Conservation (phyloP, 2,888 invertebrate species). For the Pachycephus smyrnensis region DNA sequence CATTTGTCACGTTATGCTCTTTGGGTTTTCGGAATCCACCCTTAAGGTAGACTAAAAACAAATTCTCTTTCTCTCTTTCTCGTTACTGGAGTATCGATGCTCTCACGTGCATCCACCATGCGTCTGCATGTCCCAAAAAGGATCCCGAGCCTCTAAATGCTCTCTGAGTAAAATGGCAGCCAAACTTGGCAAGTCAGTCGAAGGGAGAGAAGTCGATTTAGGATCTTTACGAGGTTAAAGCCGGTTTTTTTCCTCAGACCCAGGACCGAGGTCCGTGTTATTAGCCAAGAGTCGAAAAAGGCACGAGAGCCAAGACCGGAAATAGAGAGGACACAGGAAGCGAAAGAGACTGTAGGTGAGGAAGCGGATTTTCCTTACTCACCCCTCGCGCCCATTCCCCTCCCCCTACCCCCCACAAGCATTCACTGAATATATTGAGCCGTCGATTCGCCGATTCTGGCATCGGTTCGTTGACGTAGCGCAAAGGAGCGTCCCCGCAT, state of each 20-base stretch:
- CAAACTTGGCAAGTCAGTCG: neutral
- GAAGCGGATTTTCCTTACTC: too few species aligned
- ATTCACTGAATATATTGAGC: neutral
- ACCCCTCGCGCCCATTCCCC: neutral
- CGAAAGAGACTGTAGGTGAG: too few species aligned
- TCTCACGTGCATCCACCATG: neutral
- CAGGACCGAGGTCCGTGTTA: neutral
- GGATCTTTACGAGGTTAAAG: neutral
- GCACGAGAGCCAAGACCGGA: neutral
- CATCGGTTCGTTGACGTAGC: too few species aligned
- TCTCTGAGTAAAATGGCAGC: neutral
- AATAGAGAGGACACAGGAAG: neutral
- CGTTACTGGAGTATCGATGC: neutral
- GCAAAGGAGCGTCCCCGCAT: too few species aligned
- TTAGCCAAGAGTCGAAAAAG: neutral
- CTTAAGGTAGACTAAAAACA: too few species aligned
- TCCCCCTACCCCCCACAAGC: neutral
- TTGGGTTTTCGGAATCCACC: too few species aligned
- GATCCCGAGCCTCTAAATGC: neutral
- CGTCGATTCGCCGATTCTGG: slow-evolving; percentile 5
- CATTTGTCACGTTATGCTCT: too few species aligned
- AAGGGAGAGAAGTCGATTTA: neutral
- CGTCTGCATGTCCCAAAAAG: neutral
- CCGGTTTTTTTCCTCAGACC: neutral
- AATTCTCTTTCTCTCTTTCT: neutral